Base-by-base conservation (phyloP, 2,797 vertebrate species). In the Tokudaia tokunoshimensis region DNA sequence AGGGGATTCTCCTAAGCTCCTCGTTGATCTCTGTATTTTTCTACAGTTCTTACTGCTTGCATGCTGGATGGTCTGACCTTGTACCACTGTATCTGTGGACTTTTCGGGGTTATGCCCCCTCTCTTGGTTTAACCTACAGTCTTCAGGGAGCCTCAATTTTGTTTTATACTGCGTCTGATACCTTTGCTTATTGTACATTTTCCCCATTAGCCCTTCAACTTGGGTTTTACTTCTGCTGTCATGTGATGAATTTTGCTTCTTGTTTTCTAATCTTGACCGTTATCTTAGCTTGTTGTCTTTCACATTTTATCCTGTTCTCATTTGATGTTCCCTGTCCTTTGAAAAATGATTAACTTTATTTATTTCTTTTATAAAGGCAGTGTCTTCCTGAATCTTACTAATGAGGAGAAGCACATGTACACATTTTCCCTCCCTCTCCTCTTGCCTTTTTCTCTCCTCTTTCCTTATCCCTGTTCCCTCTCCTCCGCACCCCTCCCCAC, bases 311-410 rank as follows among this genome's bases (percentile, higher is more conserved):
- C 76, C 41, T 94, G 29, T 75, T 94, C 88, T 93, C 79, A 67
- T 96, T 92, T 89, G 87, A 57, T 92, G 44, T 57, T 92, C 57
- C 75, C 24, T 97, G 57, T 90, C 50, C 41, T 97, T 95, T 65
- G 80, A 86, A 94, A 65, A 75, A 24, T 70, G 22, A 44, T 83
- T 89, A 61, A 57, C 55, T 94, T 89, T 26, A 85, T 89, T 59
- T n/a, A 85, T 89, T 59, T n/a, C 6, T 96, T 96, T 96, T 92
- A 34, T 93, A 80, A 84, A 92, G 70, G 31, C 37, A 34, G 0
- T 84, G 37, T 79, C 89, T 79, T 89, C 61, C 9, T 96, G 83
- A 52, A 65, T 92, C 41, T 83, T 70, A 52, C 57, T 84, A 44
- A 72, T 83, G 63, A 91, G 6, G 10, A 83, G 55, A 86, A 75